phyloP scores from a whole-genome alignment of 1,140 invertebrate genomes.

The Belonocnema kinseyi region DNA sequence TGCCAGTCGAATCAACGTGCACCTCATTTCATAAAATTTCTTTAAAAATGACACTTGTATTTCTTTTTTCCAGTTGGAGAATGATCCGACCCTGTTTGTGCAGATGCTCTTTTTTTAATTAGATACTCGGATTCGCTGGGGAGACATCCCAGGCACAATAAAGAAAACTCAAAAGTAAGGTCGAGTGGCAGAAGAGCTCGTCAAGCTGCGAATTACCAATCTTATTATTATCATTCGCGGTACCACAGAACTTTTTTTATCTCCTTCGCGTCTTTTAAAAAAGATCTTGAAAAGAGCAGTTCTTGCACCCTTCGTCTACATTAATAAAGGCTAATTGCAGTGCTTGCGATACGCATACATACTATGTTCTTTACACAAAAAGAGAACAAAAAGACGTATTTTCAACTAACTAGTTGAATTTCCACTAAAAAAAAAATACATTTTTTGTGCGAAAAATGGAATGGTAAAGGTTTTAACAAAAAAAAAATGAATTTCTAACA shows the following conservation, averaged over 20 bases:
- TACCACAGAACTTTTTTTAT: constrained; percentile 60
- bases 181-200: constrained; percentile 62
- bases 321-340: constrained; percentile 47
- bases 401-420: too few relatives aligned
- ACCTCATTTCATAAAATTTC: neutral
- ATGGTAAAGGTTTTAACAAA: too few relatives aligned
- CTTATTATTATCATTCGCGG: constrained; percentile 72
- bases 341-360: constrained; percentile 47
- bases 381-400: too few relatives aligned
- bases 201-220: constrained; percentile 73
- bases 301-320: constrained; percentile 59
- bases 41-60: neutral
- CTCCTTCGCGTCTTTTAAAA: constrained; percentile 50
- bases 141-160: constrained; percentile 65
- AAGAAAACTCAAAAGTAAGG: constrained; percentile 63
- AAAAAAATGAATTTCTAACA: too few relatives aligned
- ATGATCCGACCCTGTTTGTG: constrained; percentile 40
- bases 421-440: too few relatives aligned
- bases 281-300: constrained; percentile 38
- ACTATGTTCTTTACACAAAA: neutral
- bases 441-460: too few relatives aligned
- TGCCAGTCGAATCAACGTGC: neutral
- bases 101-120: constrained; percentile 71
- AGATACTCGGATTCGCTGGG: constrained; percentile 60
- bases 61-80: neutral